Percentiles rank a stretch among this genome's conserved stretches.
Conservation (phyloP, 2,113 vertebrate species). For the Hipposideros armiger region DNA sequence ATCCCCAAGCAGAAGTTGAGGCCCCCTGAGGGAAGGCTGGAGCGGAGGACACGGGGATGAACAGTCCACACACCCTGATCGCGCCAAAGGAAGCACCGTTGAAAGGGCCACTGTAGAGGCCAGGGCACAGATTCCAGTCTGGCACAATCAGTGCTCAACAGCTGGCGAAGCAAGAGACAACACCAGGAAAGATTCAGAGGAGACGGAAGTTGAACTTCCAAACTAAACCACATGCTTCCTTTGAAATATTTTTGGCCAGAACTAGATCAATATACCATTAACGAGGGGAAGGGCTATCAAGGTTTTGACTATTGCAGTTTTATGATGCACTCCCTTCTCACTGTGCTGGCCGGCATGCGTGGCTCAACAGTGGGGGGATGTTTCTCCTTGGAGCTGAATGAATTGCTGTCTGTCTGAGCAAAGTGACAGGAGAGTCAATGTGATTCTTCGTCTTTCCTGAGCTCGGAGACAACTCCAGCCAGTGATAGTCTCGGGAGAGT, state of each 20-base stretch:
- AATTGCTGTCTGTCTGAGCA: no score
- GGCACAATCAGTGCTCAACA: fast-evolving
- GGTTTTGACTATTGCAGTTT: background rate
- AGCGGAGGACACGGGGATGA: fast-evolving
- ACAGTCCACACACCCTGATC: fast-evolving
- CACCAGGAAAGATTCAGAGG: background rate
- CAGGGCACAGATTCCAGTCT: background rate
- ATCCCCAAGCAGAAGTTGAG: background rate
- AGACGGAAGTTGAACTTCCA: background rate
- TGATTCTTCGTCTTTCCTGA: fast-evolving
- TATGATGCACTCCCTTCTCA: fast-evolving
- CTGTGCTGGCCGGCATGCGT: fast-evolving
- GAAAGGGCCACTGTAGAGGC: background rate
- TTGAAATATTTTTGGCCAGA: background rate
- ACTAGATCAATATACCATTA: background rate
- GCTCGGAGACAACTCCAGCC: fast-evolving
- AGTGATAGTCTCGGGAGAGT: background rate
- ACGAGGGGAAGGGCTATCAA: background rate
- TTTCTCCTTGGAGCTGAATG: background rate
- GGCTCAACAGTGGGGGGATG: fast-evolving
- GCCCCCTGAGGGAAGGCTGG: fast-evolving
- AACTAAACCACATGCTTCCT: background rate
- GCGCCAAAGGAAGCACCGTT: fast-evolving
- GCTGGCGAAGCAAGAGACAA: background rate
- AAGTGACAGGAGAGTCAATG: fast-evolving